Evolutionary conservation across 1,140 invertebrate species (phyloP), one percentile per base, ranked within the genome.

Genomic region (Lineus longissimus): DNA sequence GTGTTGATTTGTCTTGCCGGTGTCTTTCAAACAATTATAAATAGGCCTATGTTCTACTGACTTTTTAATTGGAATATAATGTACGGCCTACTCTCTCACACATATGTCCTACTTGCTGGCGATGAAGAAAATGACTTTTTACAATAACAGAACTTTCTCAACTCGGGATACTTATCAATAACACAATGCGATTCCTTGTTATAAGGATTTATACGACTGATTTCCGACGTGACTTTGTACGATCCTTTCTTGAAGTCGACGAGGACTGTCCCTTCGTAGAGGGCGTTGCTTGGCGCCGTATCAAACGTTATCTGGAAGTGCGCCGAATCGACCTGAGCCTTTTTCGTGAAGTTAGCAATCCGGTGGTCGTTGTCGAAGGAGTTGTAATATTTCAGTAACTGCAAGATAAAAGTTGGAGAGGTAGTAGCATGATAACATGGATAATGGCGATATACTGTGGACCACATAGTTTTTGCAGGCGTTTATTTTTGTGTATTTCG

Each of bases 211-310:
- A 75, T 60, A 13, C 74, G 60, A 61, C 76, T 77, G 9, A 77
- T 71, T 0, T 73, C 70, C 29, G 47, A 61, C 22, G 63, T 51
- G 4, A 72, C 64, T 31, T 63, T 55, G 55, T 45, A 60, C 13
- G 13, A 56, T 19, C 36, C 31, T 19, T 55, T 51, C 11, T 60
- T 75, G 4, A 87, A 74, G 62, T 88, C 80, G 70, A 93, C 88
- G 2, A 81, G 84, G 40, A 95, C 81, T 13, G 91, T 84, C 1
- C 87, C 91, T 83, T 86, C 86, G 79, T 90, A 96, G 0, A 91
- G 76, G 0, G 87, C 91, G 13, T 85, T 76, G 15, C 91, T 91
- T 0, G 94, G 94, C 11, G 76, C 70, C 0, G 91, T 88, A 36
- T 83, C 81, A 1, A 95, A 72, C 84, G 92, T 92, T 11, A 81